Evolutionary conservation across 2,797 vertebrate species (phyloP), one percentile per base, ranked within the genome.

Genomic region (Podargus strigoides): DNA sequence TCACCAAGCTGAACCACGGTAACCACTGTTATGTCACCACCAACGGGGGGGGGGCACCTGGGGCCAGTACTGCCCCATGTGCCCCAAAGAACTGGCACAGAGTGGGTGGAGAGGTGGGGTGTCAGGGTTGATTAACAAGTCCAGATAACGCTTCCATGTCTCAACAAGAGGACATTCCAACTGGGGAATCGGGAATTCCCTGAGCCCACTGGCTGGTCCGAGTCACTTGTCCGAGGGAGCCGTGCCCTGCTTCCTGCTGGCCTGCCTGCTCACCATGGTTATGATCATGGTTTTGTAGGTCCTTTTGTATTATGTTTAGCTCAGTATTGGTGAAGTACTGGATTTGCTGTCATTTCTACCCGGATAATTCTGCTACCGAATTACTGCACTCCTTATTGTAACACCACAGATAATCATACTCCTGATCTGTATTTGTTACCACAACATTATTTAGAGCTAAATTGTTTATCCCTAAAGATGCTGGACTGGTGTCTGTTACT

Each of bases 261-360:
- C 28, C 47, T 69, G 56, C 32, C 46, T 39, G 23, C 70, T 13
- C 22, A 36, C 2, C 2, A 1, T 0, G 12, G 24, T 27, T 22
- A 32, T 14, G 20, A 41, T 39, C 15, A 6, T 0, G 0, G 14
- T 5, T 50, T 7, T 22, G 63, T 36, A 59, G 24, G 14, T 47
- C 28, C 28, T 10, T 46, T 12, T 41, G 15, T 5, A 28, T 14
- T 4, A 42, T 17, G 22, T 10, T 36, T 30, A 79, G 68, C 42
- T 69, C 50, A 16, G 6, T 1, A 5, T 1, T 30, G 20, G 26
- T 7, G 27, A 47, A 9, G 9, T 42, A 42, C 18, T 19, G 41
- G 39, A 9, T 34, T 4, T 46, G 63, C 9, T 75, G 16, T 24
- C 0, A 1, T 37, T 63, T 50, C 11, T 6, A 9, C 4, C 8